Base-by-base conservation (phyloP, 2,113 vertebrate genomes). In the Marcusenius ussheri region DNA sequence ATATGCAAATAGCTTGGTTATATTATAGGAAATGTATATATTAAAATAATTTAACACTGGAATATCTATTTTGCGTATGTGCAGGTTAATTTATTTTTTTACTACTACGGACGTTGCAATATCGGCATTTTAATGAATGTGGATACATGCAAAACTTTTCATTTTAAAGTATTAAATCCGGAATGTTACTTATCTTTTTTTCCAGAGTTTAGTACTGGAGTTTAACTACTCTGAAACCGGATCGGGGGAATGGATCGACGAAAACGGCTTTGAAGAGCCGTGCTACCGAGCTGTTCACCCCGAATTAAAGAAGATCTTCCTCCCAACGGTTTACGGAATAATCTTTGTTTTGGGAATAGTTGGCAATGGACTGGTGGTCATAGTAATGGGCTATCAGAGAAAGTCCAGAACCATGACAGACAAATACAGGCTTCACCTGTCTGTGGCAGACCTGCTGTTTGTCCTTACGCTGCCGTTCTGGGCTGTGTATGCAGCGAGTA, bases 331-430 rank as follows among this genome's bases (percentile, higher is more conserved):
- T 93, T 99, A 97, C 91, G 96, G 96, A 21, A 95, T 99, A 94
- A 98, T 99, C 94, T 99, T 99, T 94, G 74, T 95, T 87, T 96
- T 97, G 2, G 98, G 98, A 93, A 97, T 98, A 91, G 96, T 99
- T 0, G 98, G 98, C 74, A 99, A 99, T 85, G 97, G 97, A 85
- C 95, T 99, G 94, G 98, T 99, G 70, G 97, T 99, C 42, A 0
- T 98, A 2, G 98, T 99, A 92, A 97, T 99, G 96, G 98, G 98
- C 92, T 99, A 97, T 93, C 98, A 99, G 92, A 97, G 97, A 93
- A 98, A 97, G 91, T 96, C 97, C 10, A 96, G 97, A 91, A 98
- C 97, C 93, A 98, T 99, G 96, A 99, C 98, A 0, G 98, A 99
- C 94, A 97, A 98, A 89, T 99, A 99, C 90, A 96, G 98, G 56